phyloP scores from a whole-genome alignment of 1,140 invertebrate genomes.

The Piezodorus guildinii region DNA sequence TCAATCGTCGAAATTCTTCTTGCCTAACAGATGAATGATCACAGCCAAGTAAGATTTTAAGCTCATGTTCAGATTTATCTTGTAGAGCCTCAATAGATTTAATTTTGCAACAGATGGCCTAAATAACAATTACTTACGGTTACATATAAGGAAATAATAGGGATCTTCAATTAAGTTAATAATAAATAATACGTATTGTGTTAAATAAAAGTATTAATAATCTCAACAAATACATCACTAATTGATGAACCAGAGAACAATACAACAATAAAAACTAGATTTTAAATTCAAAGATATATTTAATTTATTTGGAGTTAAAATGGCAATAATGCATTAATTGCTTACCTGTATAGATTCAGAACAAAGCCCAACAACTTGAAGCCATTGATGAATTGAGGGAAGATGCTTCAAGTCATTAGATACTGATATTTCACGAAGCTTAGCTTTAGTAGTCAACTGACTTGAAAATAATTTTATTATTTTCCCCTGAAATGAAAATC shows the following conservation, averaged over 20 bases:
- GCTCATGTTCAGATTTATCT: conserved; percentile 70
- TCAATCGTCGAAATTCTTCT: conserved; percentile 68
- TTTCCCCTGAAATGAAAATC: conserved; percentile 56
- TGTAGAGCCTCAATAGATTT: conserved; percentile 64
- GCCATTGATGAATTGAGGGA: conserved; percentile 68
- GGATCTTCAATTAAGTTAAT: too few relatives aligned
- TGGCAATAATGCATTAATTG: not conserved
- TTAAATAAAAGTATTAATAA: too few relatives aligned
- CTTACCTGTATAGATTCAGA: conserved; percentile 56
- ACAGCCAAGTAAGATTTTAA: conserved; percentile 52
- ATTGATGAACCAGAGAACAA: too few relatives aligned
- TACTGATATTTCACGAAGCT: conserved; percentile 45
- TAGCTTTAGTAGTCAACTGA: conserved; percentile 74
- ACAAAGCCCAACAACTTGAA: conserved; percentile 74
- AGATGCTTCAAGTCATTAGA: conserved; percentile 48
- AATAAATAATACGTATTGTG: too few relatives aligned
- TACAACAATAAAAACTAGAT: too few relatives aligned
- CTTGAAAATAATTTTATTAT: conserved; percentile 84
- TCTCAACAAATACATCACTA: too few relatives aligned
- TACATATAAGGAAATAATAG: too few relatives aligned
- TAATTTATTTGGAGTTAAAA: too few relatives aligned
- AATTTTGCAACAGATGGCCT: conserved; percentile 46
- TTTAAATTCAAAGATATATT: too few relatives aligned
- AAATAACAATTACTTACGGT: conserved; percentile 21
- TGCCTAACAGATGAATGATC: conserved; percentile 48